Base-by-base conservation (phyloP, 2,888 invertebrate genomes). In the Ischnura elegans region DNA sequence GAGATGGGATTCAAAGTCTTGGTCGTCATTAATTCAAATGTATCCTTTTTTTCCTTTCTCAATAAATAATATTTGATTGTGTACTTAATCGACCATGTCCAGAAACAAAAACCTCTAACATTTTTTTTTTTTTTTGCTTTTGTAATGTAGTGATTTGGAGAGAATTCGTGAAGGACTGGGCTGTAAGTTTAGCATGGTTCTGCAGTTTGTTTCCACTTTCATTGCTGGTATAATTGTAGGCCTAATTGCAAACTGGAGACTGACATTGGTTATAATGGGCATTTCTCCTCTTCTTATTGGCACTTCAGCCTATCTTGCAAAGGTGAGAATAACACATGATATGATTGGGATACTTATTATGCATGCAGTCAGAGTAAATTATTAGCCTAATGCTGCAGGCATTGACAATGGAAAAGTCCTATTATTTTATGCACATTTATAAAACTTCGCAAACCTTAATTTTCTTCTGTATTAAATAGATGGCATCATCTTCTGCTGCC, bases 191-290 rank as follows among this genome's bases (percentile, higher is more conserved):
- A 96, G 95, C 42, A 95, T 96, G 94, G 95, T 96, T 94, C 94
- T 96, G 19, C 96, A 96, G 94, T 96, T 95, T 95, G 87, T 95
- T 3, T 95, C 96, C 36, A 95, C 96, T 19, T 96, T 96, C 94
- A 21, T 96, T 6, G 95, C 96, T 61, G 96, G 96, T 1, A 96
- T 93, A 19, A 19, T 87, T 46, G 95, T 97, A 84, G 96, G 96
- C 0, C 96, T 96, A 95, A 94, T 96, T 94, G 96, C 95, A 93
- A 96, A 96, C 94, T 97, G 97, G 97, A 96, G 96, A 94, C 95
- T 97, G 95, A 96, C 97, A 0, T 95, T 97, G 13, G 96, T 97
- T 6, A 96, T 97, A 95, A 95, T 97, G 95, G 96, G 96, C 0
- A 95, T 97, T 25, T 96, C 96, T 1, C 97, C 97, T 2, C 94